Percentiles rank a stretch among this genome's conserved stretches.
These are phyloP conservation scores for Lycia hirtaria DNA, from an alignment of 2,888 invertebrate genomes.

Conservation along the genomic window DNA sequence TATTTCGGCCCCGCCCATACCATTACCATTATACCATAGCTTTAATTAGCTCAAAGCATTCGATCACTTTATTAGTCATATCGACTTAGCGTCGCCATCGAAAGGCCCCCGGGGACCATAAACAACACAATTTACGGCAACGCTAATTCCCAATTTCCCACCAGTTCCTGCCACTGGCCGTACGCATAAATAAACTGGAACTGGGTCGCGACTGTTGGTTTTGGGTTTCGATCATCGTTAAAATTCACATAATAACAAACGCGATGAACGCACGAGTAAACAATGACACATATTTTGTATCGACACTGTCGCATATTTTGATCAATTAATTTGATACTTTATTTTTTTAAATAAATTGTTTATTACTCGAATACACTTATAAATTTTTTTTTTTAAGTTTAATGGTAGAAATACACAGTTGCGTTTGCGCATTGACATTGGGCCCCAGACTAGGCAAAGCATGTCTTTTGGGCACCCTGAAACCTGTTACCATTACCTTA, in stretches of 20 bases:
- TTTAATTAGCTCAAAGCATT: conserved; percentile 37
- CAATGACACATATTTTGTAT: too few relatives aligned
- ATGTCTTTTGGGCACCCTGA: too few relatives aligned
- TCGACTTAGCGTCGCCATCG: conserved; percentile 35
- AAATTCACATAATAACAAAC: conserved; percentile 4
- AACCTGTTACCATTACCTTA: too few relatives aligned
- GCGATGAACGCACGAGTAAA: background rate
- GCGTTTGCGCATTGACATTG: too few relatives aligned
- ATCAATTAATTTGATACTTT: too few relatives aligned
- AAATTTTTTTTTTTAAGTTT: too few relatives aligned
- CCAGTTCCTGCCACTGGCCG: conserved; percentile 17
- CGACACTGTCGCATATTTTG: too few relatives aligned
- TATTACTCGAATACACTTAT: too few relatives aligned
- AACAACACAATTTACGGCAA: conserved; percentile 26
- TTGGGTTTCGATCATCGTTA: conserved; percentile 19
- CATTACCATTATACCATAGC: too few relatives aligned
- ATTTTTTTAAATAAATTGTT: too few relatives aligned
- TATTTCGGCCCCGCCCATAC: conserved; percentile 22
- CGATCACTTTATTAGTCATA: conserved; percentile 39
- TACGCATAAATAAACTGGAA: conserved; percentile 39
- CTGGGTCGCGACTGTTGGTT: conserved; percentile 38
- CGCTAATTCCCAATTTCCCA: conserved; percentile 28
- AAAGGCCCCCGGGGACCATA: conserved; percentile 22
- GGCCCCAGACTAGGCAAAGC: too few relatives aligned
- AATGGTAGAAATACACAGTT: too few relatives aligned